A percentile compares a stretch with the other conserved stretches of the same genome.
Evolutionary conservation across 1,140 invertebrate species (phyloP).

Genomic region (Rhopalosiphum padi): DNA sequence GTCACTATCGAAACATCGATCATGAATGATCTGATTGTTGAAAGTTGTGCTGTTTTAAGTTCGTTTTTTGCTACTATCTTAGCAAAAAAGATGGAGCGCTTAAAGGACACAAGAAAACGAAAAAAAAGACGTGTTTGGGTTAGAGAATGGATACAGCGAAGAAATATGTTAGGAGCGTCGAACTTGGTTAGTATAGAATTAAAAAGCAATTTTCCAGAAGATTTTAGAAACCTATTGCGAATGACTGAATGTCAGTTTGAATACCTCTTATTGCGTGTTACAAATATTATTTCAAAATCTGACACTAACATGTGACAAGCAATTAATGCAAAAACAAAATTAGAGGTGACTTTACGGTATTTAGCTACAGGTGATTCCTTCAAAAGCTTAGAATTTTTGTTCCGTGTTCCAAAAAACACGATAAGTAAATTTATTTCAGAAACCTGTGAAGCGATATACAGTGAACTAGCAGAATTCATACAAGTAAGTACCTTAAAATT

Average conservation of each 20-base stretch:
- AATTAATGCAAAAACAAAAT: constrained; percentile 20
- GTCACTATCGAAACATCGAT: no score
- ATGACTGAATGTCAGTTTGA: constrained; percentile 32
- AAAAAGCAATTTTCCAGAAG: background rate
- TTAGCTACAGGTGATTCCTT: constrained; percentile 60
- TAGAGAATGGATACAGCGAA: no score
- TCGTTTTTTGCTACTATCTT: no score
- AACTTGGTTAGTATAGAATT: background rate
- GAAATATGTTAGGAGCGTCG: no score
- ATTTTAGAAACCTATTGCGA: background rate
- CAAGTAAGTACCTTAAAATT: constrained; percentile 5
- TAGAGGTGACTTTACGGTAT: constrained; percentile 17
- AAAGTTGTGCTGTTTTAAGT: no score
- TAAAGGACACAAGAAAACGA: no score
- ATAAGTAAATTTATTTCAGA: constrained; percentile 60
- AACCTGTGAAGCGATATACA: constrained; percentile 10
- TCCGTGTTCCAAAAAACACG: constrained; percentile 61
- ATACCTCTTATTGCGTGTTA: background rate
- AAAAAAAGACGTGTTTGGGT: no score
- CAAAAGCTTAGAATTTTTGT: constrained; percentile 61
- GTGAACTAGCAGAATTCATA: background rate
- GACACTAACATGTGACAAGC: constrained; percentile 12
- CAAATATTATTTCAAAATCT: constrained; percentile 29
- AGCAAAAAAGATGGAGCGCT: no score
- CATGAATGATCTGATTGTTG: background rate